Evolutionary conservation across 23 tunicate genomes (phyloP).

Genomic region (Oikopleura albicans): DNA sequence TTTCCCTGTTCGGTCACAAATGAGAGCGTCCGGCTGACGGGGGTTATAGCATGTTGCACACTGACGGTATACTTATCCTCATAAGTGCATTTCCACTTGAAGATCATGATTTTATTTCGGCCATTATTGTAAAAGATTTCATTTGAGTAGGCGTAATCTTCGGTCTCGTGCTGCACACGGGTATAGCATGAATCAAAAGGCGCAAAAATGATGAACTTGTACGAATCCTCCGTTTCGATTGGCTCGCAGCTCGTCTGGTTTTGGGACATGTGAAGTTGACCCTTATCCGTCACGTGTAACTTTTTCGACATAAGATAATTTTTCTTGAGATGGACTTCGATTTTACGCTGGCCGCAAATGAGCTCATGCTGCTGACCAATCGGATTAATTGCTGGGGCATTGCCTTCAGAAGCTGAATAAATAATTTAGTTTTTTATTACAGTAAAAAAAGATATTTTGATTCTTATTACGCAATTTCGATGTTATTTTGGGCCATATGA

Average conservation of each 20-base stretch:
- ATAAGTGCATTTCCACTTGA: slow-evolving; percentile 14
- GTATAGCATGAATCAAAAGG: neutral
- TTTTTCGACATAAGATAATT: neutral
- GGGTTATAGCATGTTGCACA: neutral
- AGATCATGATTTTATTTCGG: neutral
- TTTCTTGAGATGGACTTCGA: neutral
- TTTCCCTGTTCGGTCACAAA: neutral
- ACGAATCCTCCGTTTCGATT: neutral
- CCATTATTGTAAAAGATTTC: neutral
- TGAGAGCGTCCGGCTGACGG: neutral
- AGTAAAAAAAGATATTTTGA: too few relatives aligned
- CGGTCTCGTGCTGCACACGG: slow-evolving; percentile 4
- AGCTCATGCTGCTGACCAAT: too few relatives aligned
- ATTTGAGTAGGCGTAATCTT: slow-evolving; percentile 1
- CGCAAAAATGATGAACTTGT: neutral
- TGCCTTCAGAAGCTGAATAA: too few relatives aligned
- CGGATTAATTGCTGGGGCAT: too few relatives aligned
- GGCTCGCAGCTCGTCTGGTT: neutral
- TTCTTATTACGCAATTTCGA: too few relatives aligned
- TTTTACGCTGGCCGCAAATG: neutral
- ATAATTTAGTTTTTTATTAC: too few relatives aligned
- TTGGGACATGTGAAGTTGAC: neutral
- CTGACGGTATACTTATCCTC: neutral
- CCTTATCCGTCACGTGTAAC: neutral
- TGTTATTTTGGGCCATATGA: too few relatives aligned